Conservation (phyloP, 2,797 vertebrate genomes). For the Furcifer pardalis region DNA sequence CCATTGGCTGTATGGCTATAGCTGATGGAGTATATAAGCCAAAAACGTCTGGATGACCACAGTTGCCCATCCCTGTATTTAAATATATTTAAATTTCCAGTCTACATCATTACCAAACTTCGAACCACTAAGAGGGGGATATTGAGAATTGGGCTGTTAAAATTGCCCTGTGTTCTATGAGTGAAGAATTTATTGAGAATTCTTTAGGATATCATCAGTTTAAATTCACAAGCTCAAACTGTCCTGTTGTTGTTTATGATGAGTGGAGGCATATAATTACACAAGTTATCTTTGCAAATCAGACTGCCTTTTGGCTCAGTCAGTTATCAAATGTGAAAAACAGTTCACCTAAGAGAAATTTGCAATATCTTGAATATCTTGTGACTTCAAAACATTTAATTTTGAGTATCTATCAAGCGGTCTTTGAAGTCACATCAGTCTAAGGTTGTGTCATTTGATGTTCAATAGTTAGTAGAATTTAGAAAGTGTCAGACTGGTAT, state of each 20-base stretch:
- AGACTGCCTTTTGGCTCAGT: not conserved
- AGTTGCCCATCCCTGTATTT: too few relatives aligned
- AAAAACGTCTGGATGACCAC: too few relatives aligned
- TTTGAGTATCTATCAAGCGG: too few relatives aligned
- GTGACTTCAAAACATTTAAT: not conserved
- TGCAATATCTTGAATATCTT: not conserved
- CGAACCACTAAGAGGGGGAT: not conserved
- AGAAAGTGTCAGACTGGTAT: not conserved
- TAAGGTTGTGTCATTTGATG: not conserved
- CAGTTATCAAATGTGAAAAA: not conserved
- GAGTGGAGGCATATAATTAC: not conserved
- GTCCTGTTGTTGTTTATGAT: not conserved
- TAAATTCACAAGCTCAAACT: not conserved
- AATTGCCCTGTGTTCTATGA: not conserved
- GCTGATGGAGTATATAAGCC: too few relatives aligned
- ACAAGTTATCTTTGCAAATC: not conserved
- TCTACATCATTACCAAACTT: not conserved
- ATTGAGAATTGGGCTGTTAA: not conserved
- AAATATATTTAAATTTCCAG: not conserved
- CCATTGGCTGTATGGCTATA: too few relatives aligned
- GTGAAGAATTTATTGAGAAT: not conserved
- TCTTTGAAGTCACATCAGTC: not conserved
- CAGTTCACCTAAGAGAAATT: not conserved
- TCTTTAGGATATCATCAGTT: not conserved
- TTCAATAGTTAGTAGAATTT: not conserved